A percentile compares a stretch with the other conserved stretches of the same genome.
Conservation (phyloP, 1,140 invertebrate genomes). For the Archivesica marissinica region DNA sequence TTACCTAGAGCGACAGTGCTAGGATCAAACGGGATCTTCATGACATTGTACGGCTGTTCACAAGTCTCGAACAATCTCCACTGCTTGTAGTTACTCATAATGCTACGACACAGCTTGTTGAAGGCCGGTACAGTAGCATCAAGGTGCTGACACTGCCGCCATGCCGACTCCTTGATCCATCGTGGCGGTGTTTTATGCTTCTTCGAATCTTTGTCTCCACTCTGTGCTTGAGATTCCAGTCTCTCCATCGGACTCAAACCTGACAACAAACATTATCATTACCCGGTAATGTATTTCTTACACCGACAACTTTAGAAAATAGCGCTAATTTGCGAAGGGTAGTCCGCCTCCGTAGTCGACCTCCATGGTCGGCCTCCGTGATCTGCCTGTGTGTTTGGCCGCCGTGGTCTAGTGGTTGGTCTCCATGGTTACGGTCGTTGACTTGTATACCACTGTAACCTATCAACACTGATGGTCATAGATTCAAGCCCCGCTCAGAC, state of each 20-base stretch:
- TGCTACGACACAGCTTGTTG: slow-evolving; percentile 76
- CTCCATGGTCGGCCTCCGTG: too few relatives aligned
- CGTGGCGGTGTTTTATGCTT: slow-evolving; percentile 69
- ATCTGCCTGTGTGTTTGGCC: too few relatives aligned
- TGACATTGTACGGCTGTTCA: slow-evolving; percentile 75
- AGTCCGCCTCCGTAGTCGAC: too few relatives aligned
- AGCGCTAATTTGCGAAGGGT: too few relatives aligned
- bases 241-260: slow-evolving; percentile 78
- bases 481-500: too few relatives aligned
- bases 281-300: not conserved
- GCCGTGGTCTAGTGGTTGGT: too few relatives aligned
- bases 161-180: slow-evolving; percentile 78
- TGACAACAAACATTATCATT: slow-evolving; percentile 33
- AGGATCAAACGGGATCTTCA: slow-evolving; percentile 64
- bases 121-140: slow-evolving; percentile 75
- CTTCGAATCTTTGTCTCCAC: slow-evolving; percentile 65
- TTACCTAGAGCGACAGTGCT: not conserved
- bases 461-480: too few relatives aligned
- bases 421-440: too few relatives aligned
- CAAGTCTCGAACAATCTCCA: slow-evolving; percentile 75
- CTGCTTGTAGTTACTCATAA: slow-evolving; percentile 74
- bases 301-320: too few relatives aligned
- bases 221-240: slow-evolving; percentile 71
- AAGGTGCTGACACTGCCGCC: slow-evolving; percentile 80
- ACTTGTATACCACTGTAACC: too few relatives aligned